Base-by-base conservation (phyloP, 2,797 vertebrate genomes). In the Choloepus didactylus region DNA sequence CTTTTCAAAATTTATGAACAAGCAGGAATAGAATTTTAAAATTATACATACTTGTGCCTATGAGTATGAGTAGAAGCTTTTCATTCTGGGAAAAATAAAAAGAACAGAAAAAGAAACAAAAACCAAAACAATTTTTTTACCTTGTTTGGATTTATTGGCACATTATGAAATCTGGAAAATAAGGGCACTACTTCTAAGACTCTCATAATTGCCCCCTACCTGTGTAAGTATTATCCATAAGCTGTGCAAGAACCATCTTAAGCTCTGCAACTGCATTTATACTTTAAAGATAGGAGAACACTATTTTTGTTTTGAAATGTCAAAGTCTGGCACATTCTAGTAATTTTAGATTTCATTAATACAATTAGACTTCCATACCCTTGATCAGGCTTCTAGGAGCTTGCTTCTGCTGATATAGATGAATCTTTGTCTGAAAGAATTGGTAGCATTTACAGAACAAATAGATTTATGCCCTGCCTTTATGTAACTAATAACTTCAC, bases 261-360 rank as follows among this genome's bases (percentile, higher is more conserved):
- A 56, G 29, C 2, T 93, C 44, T 88, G 8, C 31, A 84, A 77
- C 15, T 54, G 19, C 27, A 92, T 35, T 88, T 81, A 31, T 66
- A 66, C 7, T 94, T 93, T 46, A 95, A 92, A 90, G 60, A 82
- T 70, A 86, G 62, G n/a, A 3, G 3, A 79, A 44, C 41, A 84
- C 12, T 76, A 69, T 89, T 97, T 92, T 86, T 12, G 41, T 94
- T 91, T 89, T 92, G 54, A 87, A 49, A 83, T 95, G 41, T 90
- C 93, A 21, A 94, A 60, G 31, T 10, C n/a, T 90, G 27, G 19
- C 46, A 86, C 49, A 66, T 82, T 51, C 35, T 86, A 94, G 90
- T 31, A n/a, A 93, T 83, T 91, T 93, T 69, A 15, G 2, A 81
- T 16, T 92, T 96, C 46, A 59, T 95, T 90, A 87, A 79, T 85